Evolutionary conservation across 1,140 invertebrate genomes (phyloP).

Genomic region (Drosophila sucinea): DNA sequence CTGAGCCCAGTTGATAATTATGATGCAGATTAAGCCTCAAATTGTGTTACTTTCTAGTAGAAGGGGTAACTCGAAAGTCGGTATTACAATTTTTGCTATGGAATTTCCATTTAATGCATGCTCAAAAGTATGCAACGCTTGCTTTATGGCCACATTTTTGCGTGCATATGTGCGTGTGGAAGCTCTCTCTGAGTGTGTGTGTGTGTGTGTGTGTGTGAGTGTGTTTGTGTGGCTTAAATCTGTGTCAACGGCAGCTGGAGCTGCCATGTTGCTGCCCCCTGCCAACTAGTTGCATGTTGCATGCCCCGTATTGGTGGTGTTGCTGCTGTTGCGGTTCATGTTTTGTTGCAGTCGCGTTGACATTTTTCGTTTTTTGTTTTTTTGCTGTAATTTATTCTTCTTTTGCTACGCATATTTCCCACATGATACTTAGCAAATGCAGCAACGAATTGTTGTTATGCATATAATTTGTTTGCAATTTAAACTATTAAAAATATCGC

Average conservation of each 20-base stretch:
- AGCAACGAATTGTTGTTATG: not conserved
- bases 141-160: constrained; percentile 72
- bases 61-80: not conserved
- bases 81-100: constrained; percentile 11
- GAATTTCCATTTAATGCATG: constrained; percentile 63
- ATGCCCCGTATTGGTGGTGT: constrained; percentile 30
- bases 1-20: too few relatives aligned
- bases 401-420: constrained; percentile 8
- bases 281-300: constrained; percentile 67
- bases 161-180: constrained; percentile 31
- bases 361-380: constrained; percentile 38
- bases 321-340: constrained; percentile 57
- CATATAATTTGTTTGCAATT: not conserved
- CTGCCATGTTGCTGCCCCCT: constrained; percentile 17
- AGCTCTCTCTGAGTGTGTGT: constrained; percentile 1
- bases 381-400: constrained; percentile 57
- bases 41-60: too few relatives aligned
- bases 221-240: constrained; percentile 54
- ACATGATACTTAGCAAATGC: not conserved
- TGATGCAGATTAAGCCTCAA: too few relatives aligned
- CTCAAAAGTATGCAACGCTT: constrained; percentile 71
- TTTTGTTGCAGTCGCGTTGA: constrained; percentile 74
- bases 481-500: constrained; percentile 21
- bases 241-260: constrained; percentile 69
- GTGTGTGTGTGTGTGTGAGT: constrained; percentile 31